These are phyloP conservation scores for Drosophila kohkoa DNA, from an alignment of 1,140 invertebrate genomes.

Conservation along the genomic window DNA sequence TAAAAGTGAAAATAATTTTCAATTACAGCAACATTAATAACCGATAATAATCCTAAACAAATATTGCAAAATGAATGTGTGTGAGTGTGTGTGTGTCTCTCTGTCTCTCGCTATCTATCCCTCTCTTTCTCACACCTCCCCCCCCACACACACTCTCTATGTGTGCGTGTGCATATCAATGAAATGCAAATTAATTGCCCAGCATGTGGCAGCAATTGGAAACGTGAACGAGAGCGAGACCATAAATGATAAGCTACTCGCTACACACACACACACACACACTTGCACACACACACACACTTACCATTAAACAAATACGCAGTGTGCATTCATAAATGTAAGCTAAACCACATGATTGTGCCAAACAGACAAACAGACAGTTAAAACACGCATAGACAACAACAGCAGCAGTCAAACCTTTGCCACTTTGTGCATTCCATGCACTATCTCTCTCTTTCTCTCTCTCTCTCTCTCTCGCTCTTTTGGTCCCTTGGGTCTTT, in stretches of 20 bases:
- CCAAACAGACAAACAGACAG: slow-evolving; percentile 6
- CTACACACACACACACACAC: slow-evolving; percentile 24
- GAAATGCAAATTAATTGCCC: slow-evolving; percentile 83
- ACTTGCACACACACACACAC: background rate
- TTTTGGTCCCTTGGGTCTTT: slow-evolving; percentile 44
- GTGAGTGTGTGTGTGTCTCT: background rate
- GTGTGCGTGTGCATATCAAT: slow-evolving; percentile 75
- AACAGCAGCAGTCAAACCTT: slow-evolving; percentile 4
- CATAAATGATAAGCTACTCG: slow-evolving; percentile 54
- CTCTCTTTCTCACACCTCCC: background rate
- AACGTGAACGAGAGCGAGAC: slow-evolving; percentile 51
- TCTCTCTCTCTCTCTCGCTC: background rate
- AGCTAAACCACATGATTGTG: slow-evolving; percentile 65
- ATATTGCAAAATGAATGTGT: slow-evolving; percentile 51
- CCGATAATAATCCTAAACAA: slow-evolving; percentile 84
- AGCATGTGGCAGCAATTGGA: slow-evolving; percentile 63
- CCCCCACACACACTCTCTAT: background rate
- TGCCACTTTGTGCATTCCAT: slow-evolving; percentile 41
- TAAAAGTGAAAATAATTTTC: slow-evolving; percentile 84
- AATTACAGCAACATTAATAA: slow-evolving; percentile 83
- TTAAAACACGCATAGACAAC: background rate
- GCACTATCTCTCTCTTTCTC: background rate
- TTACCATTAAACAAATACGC: slow-evolving; percentile 49
- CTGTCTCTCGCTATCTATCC: background rate
- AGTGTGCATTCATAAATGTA: slow-evolving; percentile 64